Evolutionary conservation across 2,113 vertebrate genomes (phyloP), one percentile per base, ranked within the genome.

Genomic region (Muscicapa adusta): DNA sequence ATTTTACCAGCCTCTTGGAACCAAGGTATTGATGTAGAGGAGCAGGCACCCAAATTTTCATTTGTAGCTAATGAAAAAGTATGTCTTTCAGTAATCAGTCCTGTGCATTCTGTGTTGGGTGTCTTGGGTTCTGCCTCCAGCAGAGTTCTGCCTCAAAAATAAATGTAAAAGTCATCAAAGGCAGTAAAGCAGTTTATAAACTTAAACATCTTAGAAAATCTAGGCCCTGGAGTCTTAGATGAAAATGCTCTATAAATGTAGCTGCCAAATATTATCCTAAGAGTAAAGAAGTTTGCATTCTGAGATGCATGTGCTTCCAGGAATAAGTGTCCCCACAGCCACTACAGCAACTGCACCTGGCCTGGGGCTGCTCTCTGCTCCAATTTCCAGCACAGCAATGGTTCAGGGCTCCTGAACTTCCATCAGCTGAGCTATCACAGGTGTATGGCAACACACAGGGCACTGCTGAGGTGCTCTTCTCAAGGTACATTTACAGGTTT

Each of bases 281-380:
- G 22, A 11, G 11, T 60, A n/a, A 67, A 57, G 10, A 74, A 31
- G 18, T 47, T 88, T 86, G 8, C 25, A 5, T 58, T 42, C 24
- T 83, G 58, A 57, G 62, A 8, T n/a, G 15, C 3, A 3, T 2
- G 18, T 85, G 10, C 63, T 80, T 45, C 14, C 18, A 71, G 80
- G 38, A 73, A 14, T 12, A 2, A 25, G 7, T 5, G 15, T 42
- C 5, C 3, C 36, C 16, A 10, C 1, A 4, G 42, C 18, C 62
- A 62, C n/a, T 6, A 0, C 9, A 66, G 45, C 3, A 4, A 1
- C 14, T 58, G 53, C 34, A 9, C 29, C 10, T 51, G 57, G 7
- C 22, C 31, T 65, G 78, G 62, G 15, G 34, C 43, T 85, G 42
- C 51, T 54, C 7, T 14, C 22, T 45, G 47, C 50, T 77, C 42